Conservation (phyloP, 2,888 invertebrate species). For the Balanococcus diminutus region DNA sequence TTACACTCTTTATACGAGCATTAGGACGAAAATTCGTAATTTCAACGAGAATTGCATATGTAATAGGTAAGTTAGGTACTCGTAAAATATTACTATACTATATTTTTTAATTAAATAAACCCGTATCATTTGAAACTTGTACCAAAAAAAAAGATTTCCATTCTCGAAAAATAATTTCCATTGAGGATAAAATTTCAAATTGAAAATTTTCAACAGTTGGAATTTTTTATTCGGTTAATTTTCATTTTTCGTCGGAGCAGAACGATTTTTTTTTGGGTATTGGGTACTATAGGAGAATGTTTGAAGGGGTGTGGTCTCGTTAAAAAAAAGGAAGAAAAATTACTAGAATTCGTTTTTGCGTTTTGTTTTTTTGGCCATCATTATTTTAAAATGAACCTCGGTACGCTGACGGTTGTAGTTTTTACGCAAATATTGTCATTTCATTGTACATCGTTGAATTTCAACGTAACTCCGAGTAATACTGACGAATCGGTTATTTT, state of each 20-base stretch:
- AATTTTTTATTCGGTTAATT: not conserved
- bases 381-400: not conserved
- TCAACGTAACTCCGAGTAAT: not conserved
- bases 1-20: too few relatives aligned
- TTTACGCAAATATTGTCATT: not conserved
- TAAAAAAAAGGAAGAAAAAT: not conserved
- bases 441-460: not conserved
- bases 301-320: not conserved
- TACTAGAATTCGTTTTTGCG: not conserved
- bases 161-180: too few relatives aligned
- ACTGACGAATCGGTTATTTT: constrained; percentile 9
- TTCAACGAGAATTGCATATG: too few relatives aligned
- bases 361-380: not conserved
- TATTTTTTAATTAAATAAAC: too few relatives aligned
- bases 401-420: not conserved
- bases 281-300: not conserved
- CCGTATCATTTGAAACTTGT: too few relatives aligned
- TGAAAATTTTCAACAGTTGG: not conserved
- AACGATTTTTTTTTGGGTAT: not conserved
- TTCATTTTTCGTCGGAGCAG: not conserved
- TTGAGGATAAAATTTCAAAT: too few relatives aligned
- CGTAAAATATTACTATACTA: too few relatives aligned
- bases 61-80: too few relatives aligned
- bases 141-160: too few relatives aligned
- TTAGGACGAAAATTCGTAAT: too few relatives aligned